Percentiles rank a stretch among this genome's conserved stretches.
phyloP scores from a whole-genome alignment of 2,797 vertebrate genomes.

The Sebastes iracundus region DNA sequence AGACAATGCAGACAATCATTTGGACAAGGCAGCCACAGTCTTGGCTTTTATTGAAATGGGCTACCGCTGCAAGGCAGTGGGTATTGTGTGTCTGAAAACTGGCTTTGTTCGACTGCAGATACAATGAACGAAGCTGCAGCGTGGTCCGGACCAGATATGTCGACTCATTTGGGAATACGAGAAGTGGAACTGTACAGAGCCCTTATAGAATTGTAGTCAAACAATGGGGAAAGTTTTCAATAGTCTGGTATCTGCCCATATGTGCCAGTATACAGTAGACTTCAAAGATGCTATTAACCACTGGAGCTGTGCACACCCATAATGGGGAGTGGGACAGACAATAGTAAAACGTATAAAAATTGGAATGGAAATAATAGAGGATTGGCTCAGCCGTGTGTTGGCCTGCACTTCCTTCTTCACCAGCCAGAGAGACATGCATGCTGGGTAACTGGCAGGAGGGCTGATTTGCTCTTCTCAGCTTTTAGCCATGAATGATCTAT shows the following conservation, averaged over 20 bases:
- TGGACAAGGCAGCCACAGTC: slow-evolving; percentile 24
- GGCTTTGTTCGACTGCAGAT: slow-evolving; percentile 59
- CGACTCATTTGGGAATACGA: slow-evolving; percentile 40
- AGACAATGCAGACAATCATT: slow-evolving; percentile 54
- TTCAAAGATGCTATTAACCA: slow-evolving; percentile 62
- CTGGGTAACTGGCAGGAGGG: slow-evolving; percentile 63
- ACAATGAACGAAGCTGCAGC: slow-evolving; percentile 50
- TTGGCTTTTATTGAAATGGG: slow-evolving; percentile 41
- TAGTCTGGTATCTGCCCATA: slow-evolving; percentile 31
- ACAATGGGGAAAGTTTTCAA: slow-evolving; percentile 69
- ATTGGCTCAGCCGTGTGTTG: slow-evolving; percentile 61
- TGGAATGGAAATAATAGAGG: slow-evolving; percentile 52
- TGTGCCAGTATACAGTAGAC: slow-evolving; percentile 32
- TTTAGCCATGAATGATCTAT: slow-evolving; percentile 69
- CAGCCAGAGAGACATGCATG: slow-evolving; percentile 58
- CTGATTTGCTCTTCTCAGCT: slow-evolving; percentile 53
- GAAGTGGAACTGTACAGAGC: slow-evolving; percentile 44
- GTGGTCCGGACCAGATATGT: slow-evolving; percentile 63
- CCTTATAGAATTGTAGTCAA: slow-evolving; percentile 34
- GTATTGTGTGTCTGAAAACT: slow-evolving; percentile 57
- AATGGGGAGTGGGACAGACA: slow-evolving; percentile 49
- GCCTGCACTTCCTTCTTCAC: slow-evolving; percentile 26
- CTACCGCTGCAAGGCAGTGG: slow-evolving; percentile 23
- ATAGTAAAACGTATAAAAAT: slow-evolving; percentile 57
- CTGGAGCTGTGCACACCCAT: slow-evolving; percentile 32